Evolutionary conservation across 2,888 invertebrate species (phyloP).

Genomic region (Tetropium fuscum): DNA sequence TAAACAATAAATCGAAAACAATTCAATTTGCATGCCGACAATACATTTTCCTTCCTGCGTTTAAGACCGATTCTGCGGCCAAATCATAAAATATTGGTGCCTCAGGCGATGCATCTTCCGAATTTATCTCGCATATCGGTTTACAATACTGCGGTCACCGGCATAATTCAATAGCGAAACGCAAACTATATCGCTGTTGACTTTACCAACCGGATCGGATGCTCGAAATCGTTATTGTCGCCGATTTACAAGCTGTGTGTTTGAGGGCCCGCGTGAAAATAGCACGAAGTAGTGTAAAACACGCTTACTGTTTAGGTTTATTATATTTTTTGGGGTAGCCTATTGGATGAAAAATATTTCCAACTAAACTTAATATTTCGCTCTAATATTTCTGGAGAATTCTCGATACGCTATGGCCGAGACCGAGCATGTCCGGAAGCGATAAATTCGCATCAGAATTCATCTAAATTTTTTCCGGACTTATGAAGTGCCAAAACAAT

Average conservation of each 20-base stretch:
- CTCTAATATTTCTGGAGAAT: no score
- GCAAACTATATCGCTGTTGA: constrained; percentile 15
- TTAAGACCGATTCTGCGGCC: constrained; percentile 56
- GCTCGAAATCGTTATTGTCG: no score
- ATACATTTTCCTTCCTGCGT: constrained; percentile 54
- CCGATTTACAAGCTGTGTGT: no score
- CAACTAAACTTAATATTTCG: no score
- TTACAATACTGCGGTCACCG: constrained; percentile 54
- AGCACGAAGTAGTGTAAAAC: no score
- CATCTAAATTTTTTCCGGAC: constrained; percentile 35
- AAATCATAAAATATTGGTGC: constrained; percentile 55
- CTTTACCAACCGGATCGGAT: constrained; percentile 6
- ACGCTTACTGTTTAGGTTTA: no score
- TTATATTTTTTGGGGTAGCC: no score
- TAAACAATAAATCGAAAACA: constrained; percentile 57
- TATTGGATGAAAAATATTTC: no score
- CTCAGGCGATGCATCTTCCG: constrained; percentile 50
- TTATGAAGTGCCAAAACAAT: constrained; percentile 54
- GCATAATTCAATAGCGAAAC: constrained; percentile 39
- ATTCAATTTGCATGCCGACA: constrained; percentile 58
- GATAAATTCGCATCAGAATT: constrained; percentile 23
- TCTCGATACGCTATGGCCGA: no score
- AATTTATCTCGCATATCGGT: constrained; percentile 59
- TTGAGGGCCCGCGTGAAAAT: no score
- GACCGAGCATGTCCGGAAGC: no score